These are phyloP conservation scores for Apeltes quadracus DNA, from an alignment of 2,113 vertebrate genomes.

Conservation along the genomic window DNA sequence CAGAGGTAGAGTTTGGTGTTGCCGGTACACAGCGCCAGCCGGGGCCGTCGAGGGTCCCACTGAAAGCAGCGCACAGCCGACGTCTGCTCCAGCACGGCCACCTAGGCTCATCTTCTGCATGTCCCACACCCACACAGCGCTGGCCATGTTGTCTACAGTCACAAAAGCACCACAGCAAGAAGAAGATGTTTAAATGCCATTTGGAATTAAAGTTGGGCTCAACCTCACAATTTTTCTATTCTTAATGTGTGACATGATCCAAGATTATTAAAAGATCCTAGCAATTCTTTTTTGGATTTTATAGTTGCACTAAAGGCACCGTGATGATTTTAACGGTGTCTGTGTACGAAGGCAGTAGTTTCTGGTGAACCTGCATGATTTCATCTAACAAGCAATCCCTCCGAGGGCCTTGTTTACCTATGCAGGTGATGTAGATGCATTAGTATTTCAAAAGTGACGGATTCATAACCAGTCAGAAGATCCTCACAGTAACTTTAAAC, in stretches of 20 bases:
- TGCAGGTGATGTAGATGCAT: background rate
- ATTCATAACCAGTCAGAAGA: background rate
- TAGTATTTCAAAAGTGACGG: background rate
- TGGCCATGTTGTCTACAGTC: conserved; percentile 87
- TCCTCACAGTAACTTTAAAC: background rate
- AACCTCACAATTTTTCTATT: too few species aligned
- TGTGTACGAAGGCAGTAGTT: background rate
- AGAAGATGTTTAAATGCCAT: background rate
- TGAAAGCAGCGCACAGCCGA: conserved; percentile 84
- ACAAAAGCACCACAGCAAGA: background rate
- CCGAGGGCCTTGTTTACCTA: background rate
- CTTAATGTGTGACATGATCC: background rate
- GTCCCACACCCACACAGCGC: conserved; percentile 93
- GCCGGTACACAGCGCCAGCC: conserved; percentile 90
- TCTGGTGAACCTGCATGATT: background rate
- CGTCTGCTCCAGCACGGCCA: conserved; percentile 88
- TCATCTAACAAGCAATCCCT: background rate
- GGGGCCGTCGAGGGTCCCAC: conserved; percentile 89
- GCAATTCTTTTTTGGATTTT: background rate
- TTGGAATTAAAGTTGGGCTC: background rate
- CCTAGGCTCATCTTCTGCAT: conserved; percentile 85
- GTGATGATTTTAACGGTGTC: background rate
- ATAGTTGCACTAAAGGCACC: background rate
- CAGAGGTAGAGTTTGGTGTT: conserved; percentile 88
- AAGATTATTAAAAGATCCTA: background rate